Conservation (phyloP, 2,888 invertebrate genomes). For the Eupithecia dodoneata region DNA sequence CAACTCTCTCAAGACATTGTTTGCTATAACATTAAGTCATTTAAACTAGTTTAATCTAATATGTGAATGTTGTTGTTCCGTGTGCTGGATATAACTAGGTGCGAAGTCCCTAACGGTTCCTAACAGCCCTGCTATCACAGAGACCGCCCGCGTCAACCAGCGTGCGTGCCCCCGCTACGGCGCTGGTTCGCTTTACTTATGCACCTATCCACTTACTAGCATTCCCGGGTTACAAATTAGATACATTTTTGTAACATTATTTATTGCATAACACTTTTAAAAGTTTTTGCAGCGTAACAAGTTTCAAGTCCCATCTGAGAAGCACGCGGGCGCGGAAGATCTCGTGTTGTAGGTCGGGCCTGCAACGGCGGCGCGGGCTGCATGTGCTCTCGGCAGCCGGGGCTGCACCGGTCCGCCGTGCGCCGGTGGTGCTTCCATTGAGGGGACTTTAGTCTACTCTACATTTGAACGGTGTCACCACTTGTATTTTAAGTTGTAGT, state of each 20-base stretch:
- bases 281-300: not conserved
- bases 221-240: not conserved
- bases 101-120: too few relatives aligned
- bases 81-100: too few relatives aligned
- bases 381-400: not conserved
- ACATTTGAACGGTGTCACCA: not conserved
- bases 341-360: not conserved
- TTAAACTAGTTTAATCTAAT: too few relatives aligned
- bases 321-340: not conserved
- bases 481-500: not conserved
- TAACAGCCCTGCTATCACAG: too few relatives aligned
- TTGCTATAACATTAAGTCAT: too few relatives aligned
- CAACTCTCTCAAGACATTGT: too few relatives aligned
- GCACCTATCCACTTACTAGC: not conserved
- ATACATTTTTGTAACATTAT: not conserved
- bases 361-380: not conserved
- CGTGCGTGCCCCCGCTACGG: too few relatives aligned
- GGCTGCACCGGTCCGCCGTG: not conserved
- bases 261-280: not conserved
- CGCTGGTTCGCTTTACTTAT: too few relatives aligned
- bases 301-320: not conserved
- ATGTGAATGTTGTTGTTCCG: too few relatives aligned
- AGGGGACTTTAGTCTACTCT: not conserved
- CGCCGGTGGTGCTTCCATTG: not conserved
- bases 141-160: too few relatives aligned